These are phyloP conservation scores for Hapalemur alaotrensis DNA, from an alignment of 2,797 vertebrate genomes.

Conservation along the genomic window DNA sequence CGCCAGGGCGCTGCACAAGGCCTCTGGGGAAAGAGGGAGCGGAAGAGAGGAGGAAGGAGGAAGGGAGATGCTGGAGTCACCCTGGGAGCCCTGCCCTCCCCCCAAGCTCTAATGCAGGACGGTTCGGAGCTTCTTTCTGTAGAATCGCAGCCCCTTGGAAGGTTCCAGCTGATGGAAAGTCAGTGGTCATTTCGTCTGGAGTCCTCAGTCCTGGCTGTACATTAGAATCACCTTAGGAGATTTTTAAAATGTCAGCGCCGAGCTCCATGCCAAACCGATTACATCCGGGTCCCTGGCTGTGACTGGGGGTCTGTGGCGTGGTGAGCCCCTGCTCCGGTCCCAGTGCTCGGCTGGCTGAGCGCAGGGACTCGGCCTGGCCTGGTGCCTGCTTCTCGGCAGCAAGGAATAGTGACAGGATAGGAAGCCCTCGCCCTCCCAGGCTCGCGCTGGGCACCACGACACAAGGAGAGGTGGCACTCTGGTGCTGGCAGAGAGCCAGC, in stretches of 20 bases:
- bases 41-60: background rate
- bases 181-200: background rate
- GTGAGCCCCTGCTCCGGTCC: background rate
- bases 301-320: rapidly evolving
- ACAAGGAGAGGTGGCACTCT: background rate
- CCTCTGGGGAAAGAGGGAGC: background rate
- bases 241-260: background rate
- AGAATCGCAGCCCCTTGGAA: background rate
- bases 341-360: background rate
- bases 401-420: background rate
- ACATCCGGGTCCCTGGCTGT: background rate
- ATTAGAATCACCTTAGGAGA: background rate
- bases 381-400: background rate
- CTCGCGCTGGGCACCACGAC: background rate
- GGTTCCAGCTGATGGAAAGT: background rate
- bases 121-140: background rate
- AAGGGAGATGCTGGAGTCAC: too few species aligned
- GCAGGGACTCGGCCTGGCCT: background rate
- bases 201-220: background rate
- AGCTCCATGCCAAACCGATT: background rate
- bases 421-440: background rate
- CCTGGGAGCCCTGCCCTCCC: background rate
- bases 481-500: background rate
- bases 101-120: background rate
- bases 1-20: background rate